Conservation (phyloP, 2,113 vertebrate species). For the Scopus umbretta region DNA sequence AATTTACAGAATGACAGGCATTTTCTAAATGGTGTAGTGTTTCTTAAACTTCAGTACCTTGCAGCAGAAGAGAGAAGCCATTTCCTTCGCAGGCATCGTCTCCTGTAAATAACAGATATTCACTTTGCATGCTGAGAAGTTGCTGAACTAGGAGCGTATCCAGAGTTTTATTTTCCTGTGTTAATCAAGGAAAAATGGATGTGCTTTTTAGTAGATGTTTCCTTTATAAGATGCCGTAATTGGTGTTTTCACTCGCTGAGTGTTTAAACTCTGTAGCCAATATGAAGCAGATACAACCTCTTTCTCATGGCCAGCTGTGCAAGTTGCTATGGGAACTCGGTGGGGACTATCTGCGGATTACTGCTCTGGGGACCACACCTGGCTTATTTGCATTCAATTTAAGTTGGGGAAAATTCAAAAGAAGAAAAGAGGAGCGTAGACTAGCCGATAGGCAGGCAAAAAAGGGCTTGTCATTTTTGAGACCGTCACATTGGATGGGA, state of each 20-base stretch:
- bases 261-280: constrained; percentile 61
- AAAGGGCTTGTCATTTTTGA: constrained; percentile 55
- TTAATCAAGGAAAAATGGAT: constrained; percentile 37
- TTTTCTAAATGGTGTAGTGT: background rate
- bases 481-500: background rate
- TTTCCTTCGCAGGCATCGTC: background rate
- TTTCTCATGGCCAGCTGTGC: constrained; percentile 60
- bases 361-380: constrained; percentile 70
- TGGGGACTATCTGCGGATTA: constrained; percentile 53
- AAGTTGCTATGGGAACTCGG: constrained; percentile 68
- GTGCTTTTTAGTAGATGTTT: constrained; percentile 23
- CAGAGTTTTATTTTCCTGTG: constrained; percentile 31
- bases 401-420: constrained; percentile 68
- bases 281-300: constrained; percentile 34
- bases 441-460: background rate
- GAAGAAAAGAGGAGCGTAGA: constrained; percentile 38
- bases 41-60: background rate
- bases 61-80: background rate
- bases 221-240: constrained; percentile 21
- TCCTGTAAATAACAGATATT: background rate
- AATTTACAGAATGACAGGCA: background rate
- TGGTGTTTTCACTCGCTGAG: constrained; percentile 48
- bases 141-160: background rate
- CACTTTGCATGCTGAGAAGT: background rate
- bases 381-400: constrained; percentile 72